Evolutionary conservation across 1,140 invertebrate genomes (phyloP).

Genomic region (Varroa destructor): DNA sequence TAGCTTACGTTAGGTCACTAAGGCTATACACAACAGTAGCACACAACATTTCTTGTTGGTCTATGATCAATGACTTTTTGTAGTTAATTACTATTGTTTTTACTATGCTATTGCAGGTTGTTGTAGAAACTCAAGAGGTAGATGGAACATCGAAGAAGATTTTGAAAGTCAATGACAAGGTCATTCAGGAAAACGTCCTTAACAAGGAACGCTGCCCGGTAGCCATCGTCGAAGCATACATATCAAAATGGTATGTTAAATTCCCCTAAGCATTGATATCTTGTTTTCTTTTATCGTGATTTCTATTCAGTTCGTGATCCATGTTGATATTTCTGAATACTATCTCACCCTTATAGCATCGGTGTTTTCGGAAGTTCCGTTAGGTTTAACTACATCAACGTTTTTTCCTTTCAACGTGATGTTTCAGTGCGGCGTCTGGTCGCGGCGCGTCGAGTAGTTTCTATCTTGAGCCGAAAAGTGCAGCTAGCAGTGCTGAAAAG

Average conservation of each 20-base stretch:
- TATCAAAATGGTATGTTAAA: conserved; percentile 12
- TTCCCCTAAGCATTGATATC: neutral
- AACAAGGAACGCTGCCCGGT: conserved; percentile 17
- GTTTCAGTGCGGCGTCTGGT: too few species aligned
- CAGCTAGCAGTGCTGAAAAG: too few species aligned
- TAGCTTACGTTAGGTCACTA: too few species aligned
- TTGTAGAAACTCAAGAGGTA: neutral
- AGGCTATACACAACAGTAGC: too few species aligned
- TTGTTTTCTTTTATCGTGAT: too few species aligned
- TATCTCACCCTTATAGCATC: too few species aligned
- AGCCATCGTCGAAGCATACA: conserved; percentile 24
- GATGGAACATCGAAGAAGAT: conserved; percentile 1
- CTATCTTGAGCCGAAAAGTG: conserved; percentile 14
- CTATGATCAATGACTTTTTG: neutral
- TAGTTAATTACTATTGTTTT: neutral
- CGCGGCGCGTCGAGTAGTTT: conserved; percentile 7
- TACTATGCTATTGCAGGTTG: neutral
- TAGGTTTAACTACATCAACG: too few species aligned
- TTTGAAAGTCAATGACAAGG: conserved; percentile 15
- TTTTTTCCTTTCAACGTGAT: too few species aligned
- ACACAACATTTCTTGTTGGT: too few species aligned
- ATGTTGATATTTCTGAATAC: too few species aligned
- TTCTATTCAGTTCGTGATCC: too few species aligned
- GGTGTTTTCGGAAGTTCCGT: too few species aligned
- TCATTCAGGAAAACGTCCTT: neutral